Base-by-base conservation (phyloP, 2,888 invertebrate genomes). In the Cyaniris semiargus region DNA sequence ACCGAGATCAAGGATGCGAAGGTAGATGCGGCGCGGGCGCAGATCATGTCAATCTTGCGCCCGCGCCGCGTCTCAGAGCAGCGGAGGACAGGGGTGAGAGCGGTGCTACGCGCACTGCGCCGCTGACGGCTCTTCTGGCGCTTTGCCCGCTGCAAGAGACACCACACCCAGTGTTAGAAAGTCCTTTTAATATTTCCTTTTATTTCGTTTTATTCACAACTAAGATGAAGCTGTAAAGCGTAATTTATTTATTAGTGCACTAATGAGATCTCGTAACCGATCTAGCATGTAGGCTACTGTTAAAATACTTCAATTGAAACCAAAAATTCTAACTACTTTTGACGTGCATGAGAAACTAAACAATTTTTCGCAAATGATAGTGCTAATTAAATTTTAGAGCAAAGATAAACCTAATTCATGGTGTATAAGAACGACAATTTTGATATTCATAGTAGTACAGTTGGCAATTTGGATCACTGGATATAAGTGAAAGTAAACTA, bases 111-210 rank as follows among this genome's bases (percentile, higher is more conserved):
- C 94, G 94, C 94, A 93, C 93, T 91, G 92, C 94, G 94, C 94
- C 94, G 94, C 94, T 88, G 94, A 89, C 89, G 93, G 93, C 92
- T 93, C 91, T 93, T 94, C 90, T 91, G 90, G 91, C 92, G 91
- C 91, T 89, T 88, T 88, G 88, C 92, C 91, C 93, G 94, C 94
- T 94, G 94, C 90, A 94, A 94, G 93, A 94, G 93, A 94, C 93
- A 93, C 92, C 92, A 93, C 92, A 93, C 92, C 88, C 93, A 90
- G 92, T 86, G 94, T 94, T 94, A 94, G 89, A 90, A 90, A 91
- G 92, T 89, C 86, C 90, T 88, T 93, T 92, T 92, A 90, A 78
- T 88, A 85, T 84, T 85, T 83, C 82, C 82, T 83, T 83, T 83
- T 80, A 81, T 78, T 81, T 81, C 79, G 79, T 82, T 78, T 80